phyloP scores from a whole-genome alignment of 2,113 vertebrate genomes.

The Todiramphus saurophagus region DNA sequence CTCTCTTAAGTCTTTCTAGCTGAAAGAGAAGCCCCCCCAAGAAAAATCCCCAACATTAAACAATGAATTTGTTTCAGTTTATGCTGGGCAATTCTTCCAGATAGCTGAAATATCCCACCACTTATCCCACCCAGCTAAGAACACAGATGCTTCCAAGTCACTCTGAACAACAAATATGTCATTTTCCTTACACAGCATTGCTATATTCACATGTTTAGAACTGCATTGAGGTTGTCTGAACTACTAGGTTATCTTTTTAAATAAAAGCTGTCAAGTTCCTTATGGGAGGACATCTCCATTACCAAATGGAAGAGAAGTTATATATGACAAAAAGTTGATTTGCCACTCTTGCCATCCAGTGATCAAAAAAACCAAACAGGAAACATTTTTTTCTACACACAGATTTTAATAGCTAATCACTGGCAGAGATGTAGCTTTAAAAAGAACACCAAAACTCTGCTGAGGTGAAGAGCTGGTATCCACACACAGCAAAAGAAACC shows the following conservation, averaged over 20 bases:
- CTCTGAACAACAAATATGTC: neutral
- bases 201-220: neutral
- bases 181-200: neutral
- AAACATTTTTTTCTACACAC: neutral
- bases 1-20: constrained; percentile 84
- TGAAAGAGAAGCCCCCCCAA: constrained; percentile 41
- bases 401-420: neutral
- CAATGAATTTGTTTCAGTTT: neutral
- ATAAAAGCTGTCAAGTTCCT: neutral
- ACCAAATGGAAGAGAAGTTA: neutral
- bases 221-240: neutral
- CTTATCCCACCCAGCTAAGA: neutral
- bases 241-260: neutral
- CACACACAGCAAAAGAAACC: neutral
- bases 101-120: neutral
- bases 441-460: neutral
- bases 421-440: neutral
- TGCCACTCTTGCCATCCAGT: neutral
- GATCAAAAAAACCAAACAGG: neutral
- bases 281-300: neutral
- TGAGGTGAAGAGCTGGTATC: neutral
- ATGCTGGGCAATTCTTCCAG: neutral
- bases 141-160: neutral
- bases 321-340: neutral
- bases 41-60: neutral